Evolutionary conservation across 2,888 invertebrate genomes (phyloP), one percentile per base, ranked within the genome.

Genomic region (Mythimna albipuncta): DNA sequence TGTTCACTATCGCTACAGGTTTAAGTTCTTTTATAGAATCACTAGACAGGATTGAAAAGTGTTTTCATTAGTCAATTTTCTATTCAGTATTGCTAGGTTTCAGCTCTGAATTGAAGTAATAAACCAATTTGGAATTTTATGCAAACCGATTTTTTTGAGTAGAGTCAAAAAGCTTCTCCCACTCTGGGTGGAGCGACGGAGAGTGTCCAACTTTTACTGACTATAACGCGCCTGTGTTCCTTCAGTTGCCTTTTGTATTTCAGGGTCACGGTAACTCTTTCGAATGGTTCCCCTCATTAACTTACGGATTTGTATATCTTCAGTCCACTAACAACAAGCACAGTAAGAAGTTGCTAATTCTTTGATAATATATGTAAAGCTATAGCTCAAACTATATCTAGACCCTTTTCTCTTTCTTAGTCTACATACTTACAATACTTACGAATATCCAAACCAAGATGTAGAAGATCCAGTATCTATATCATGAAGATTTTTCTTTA

Each of bases 361-460:
- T 55, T 7, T 13, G 2, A 54, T 54, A 4, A 21, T 11, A 21
- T 6, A 55, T 47, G 16, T 2, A 47, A 16, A 16, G 6, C 19
- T 47, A 47, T 47, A 47, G 16, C 47, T 47, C 6, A 47, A 19
- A 47, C 47, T 47, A 16, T 47, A 13, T 47, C 16, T 47, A 47
- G 44, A 47, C 44, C 13, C 35, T 10, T 35, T 47, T 57, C 1
- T 69, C 13, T 19, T 26, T 11, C 21, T 6, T 21, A 9, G 13
- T 68, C 6, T 44, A 41, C 13, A 61, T 75, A 75, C 78, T 77
- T 77, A 77, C 77, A 13, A 61, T 75, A 69, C 74, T 77, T 75
- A 69, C 74, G 44, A 61, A 6, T 13, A 11, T 16, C 2, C 13
- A 32, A 50, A 41, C 1, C 1, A n/a, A 7, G 47, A 7, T 69